phyloP scores from a whole-genome alignment of 2,797 vertebrate species.

The Enteromius viviparus region DNA sequence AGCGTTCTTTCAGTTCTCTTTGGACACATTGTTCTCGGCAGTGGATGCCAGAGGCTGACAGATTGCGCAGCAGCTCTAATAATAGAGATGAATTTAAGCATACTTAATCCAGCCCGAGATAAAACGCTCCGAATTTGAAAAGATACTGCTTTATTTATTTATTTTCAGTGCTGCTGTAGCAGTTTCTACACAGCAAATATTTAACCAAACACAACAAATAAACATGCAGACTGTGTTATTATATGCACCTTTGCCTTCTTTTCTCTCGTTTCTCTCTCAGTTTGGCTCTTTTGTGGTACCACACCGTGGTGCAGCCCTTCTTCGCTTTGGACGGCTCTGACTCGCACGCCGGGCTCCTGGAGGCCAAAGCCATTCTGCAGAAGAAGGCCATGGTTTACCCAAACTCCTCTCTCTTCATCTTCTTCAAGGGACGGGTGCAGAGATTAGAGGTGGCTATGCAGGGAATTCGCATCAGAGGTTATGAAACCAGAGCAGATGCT shows the following conservation, averaged over 20 bases:
- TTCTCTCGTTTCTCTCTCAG: slow-evolving; percentile 69
- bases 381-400: slow-evolving; percentile 92
- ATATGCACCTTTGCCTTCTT: neutral
- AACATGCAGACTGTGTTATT: neutral
- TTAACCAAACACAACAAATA: neutral
- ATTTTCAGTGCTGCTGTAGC: no score
- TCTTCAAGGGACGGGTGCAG: slow-evolving; percentile 98
- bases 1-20: neutral
- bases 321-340: slow-evolving; percentile 95
- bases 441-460: slow-evolving; percentile 88
- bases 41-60: slow-evolving; percentile 32
- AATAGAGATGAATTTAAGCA: slow-evolving; percentile 47
- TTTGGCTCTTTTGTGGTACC: slow-evolving; percentile 96
- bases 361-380: slow-evolving; percentile 94
- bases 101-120: slow-evolving; percentile 32
- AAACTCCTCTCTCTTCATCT: slow-evolving; percentile 97
- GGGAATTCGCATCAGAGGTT: neutral
- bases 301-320: slow-evolving; percentile 97
- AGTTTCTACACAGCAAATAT: neutral
- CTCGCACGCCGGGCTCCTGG: slow-evolving; percentile 86
- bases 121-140: slow-evolving; percentile 8
- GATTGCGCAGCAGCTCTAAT: slow-evolving; percentile 44
- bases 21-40: slow-evolving; percentile 5
- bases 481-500: neutral
- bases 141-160: neutral